Percentiles rank a stretch among this genome's conserved stretches.
Evolutionary conservation across 2,113 vertebrate species (phyloP).

Genomic region (Nanorana parkeri): DNA sequence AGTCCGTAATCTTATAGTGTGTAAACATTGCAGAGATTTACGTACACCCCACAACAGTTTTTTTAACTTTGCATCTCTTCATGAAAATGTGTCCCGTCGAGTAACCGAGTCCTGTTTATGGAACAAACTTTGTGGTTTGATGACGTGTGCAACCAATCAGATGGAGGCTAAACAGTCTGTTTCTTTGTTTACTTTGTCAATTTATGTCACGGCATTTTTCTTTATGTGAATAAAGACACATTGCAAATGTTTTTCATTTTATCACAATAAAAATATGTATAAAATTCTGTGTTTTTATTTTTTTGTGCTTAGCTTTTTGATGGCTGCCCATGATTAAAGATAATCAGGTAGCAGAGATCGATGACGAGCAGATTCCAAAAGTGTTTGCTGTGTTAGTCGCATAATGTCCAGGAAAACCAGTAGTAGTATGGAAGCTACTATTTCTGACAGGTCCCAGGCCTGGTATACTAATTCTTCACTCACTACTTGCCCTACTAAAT

Average conservation of each 20-base stretch:
- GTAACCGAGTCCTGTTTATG: conserved; percentile 15
- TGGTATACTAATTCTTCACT: too few relatives aligned
- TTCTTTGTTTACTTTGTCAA: background rate
- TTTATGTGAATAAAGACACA: conserved; percentile 22
- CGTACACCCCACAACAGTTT: background rate
- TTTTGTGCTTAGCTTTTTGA: background rate
- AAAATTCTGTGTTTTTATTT: background rate
- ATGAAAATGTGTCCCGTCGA: conserved; percentile 19
- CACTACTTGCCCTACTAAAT: too few relatives aligned
- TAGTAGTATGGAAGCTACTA: too few relatives aligned
- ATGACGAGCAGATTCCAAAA: too few relatives aligned
- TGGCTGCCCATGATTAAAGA: too few relatives aligned
- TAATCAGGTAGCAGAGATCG: too few relatives aligned
- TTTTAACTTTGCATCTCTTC: conserved; percentile 2
- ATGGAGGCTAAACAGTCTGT: conserved; percentile 6
- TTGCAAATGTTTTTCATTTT: background rate
- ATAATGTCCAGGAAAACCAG: too few relatives aligned
- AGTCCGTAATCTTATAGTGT: background rate
- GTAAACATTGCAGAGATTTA: background rate
- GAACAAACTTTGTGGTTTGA: conserved; percentile 40
- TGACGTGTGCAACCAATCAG: conserved; percentile 33
- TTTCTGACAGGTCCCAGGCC: too few relatives aligned
- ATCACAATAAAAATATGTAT: conserved; percentile 28
- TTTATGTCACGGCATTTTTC: background rate
- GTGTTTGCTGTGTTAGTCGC: too few relatives aligned